Evolutionary conservation across 2,888 invertebrate genomes (phyloP).

Genomic region (Folsomia manolachei): DNA sequence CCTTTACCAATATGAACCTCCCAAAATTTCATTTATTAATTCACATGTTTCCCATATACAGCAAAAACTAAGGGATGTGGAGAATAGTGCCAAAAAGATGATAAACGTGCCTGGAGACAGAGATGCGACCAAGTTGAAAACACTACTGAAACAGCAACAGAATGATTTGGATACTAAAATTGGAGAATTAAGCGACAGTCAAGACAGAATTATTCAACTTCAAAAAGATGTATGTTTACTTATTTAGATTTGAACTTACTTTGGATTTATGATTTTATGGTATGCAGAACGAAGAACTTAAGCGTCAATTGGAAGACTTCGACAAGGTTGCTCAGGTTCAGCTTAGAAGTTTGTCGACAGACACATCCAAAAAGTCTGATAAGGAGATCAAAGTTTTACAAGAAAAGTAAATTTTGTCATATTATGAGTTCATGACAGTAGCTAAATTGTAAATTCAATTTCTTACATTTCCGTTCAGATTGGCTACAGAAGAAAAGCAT

Average conservation of each 20-base stretch:
- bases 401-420: slow-evolving; percentile 59
- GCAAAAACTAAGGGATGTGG: slow-evolving; percentile 58
- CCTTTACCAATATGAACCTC: slow-evolving; percentile 20
- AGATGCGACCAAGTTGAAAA: slow-evolving; percentile 60
- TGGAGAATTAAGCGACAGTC: slow-evolving; percentile 65
- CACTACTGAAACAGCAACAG: slow-evolving; percentile 70
- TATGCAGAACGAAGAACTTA: slow-evolving; percentile 71
- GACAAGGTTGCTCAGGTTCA: slow-evolving; percentile 80
- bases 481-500: slow-evolving; percentile 67
- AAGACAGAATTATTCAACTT: slow-evolving; percentile 71
- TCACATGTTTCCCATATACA: slow-evolving; percentile 42
- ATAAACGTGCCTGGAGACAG: slow-evolving; percentile 47
- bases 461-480: no score
- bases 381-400: slow-evolving; percentile 70
- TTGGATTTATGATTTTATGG: slow-evolving; percentile 8
- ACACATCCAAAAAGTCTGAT: slow-evolving; percentile 59
- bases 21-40: background rate
- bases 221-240: slow-evolving; percentile 60
- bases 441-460: background rate
- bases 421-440: background rate
- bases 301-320: slow-evolving; percentile 77
- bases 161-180: slow-evolving; percentile 69
- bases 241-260: slow-evolving; percentile 4
- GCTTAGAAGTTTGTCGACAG: slow-evolving; percentile 51
- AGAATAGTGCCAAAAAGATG: slow-evolving; percentile 52